Base-by-base conservation (phyloP, 2,888 invertebrate genomes). In the Scrobipalpa costella region DNA sequence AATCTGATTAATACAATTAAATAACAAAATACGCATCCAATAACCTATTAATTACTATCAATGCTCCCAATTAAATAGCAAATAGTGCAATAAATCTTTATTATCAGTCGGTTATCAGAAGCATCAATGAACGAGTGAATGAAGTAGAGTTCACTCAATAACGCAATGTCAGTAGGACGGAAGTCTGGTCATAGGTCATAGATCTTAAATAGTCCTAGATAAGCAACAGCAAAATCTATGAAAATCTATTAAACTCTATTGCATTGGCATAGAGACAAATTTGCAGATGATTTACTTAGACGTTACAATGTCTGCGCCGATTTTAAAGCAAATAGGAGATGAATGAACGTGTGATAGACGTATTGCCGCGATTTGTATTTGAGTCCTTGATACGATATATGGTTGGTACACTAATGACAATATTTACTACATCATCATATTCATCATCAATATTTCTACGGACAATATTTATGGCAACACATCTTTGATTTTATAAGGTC, bases 131-230 rank as follows among this genome's bases (percentile, higher is more conserved):
- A 76, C 66, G 36, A 68, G 69, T 79, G 74, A 75, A 76, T 75
- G 74, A 70, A 73, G 74, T 71, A 74, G 73, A 76, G 76, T 73
- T 68, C 73, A 73, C 64, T 68, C 65, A 73, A 73, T 72, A 68
- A 69, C 68, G 13, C 62, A 73, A 82, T 40, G 85, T 85, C 81
- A 87, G 68, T 86, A 69, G 86, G 87, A 81, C 87, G 88, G 88
- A 88, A 85, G 73, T 74, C 63, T 66, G 68, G 71, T 67, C 71
- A 67, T 73, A 71, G 70, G 77, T 70, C 71, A 70, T 58, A 66
- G 55, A 67, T 64, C 57, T 66, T 69, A 75, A 73, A 69, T 76
- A 71, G 75, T 71, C 58, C 33, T 61, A 60, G 60, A 63, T 63
- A 58, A 50, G 9, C 19, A 17, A 50, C 11, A 7, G 8, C 15